A percentile compares a stretch with the other conserved stretches of the same genome.
Conservation (phyloP, 1,140 invertebrate genomes). For the Neocloeon triangulifer region DNA sequence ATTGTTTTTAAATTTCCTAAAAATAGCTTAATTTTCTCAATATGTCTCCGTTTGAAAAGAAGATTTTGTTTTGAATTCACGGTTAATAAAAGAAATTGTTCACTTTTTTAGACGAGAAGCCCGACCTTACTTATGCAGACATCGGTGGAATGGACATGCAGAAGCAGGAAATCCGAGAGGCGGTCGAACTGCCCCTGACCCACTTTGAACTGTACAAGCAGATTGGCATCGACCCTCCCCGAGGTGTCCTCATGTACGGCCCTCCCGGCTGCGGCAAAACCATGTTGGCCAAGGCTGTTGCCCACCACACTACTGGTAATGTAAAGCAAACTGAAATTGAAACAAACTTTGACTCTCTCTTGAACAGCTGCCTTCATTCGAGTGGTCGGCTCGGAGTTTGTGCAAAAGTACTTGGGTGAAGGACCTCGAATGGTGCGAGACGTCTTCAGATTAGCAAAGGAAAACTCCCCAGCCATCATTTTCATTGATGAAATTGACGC, state of each 20-base stretch:
- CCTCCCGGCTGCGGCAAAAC: conserved; percentile 95
- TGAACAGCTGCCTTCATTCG: conserved; percentile 89
- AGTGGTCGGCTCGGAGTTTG: conserved; percentile 98
- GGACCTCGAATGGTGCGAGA: conserved; percentile 98
- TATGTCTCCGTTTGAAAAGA: too few species aligned
- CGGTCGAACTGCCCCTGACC: conserved; percentile 91
- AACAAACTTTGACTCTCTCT: too few species aligned
- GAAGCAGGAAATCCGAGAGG: conserved; percentile 97
- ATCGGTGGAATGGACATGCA: conserved; percentile 99
- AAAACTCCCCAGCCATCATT: conserved; percentile 98
- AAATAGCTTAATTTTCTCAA: too few species aligned
- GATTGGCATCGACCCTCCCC: conserved; percentile 88
- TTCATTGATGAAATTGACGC: conserved; percentile 99
- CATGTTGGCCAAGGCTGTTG: conserved; percentile 98
- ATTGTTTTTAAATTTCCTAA: too few species aligned
- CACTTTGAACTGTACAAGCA: conserved; percentile 99
- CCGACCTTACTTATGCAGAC: conserved; percentile 89
- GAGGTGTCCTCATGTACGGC: conserved; percentile 96
- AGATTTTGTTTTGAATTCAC: too few species aligned
- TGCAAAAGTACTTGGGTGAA: conserved; percentile 98
- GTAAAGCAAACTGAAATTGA: too few species aligned
- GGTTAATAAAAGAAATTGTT: too few species aligned
- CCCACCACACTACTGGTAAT: conserved; percentile 82
- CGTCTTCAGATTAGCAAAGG: conserved; percentile 95
- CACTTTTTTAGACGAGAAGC: conserved; percentile 84